Evolutionary conservation across 30 jellyfish, hydroid and myxozoan species (phyloP).

Genomic region (Turritopsis dohrnii): DNA sequence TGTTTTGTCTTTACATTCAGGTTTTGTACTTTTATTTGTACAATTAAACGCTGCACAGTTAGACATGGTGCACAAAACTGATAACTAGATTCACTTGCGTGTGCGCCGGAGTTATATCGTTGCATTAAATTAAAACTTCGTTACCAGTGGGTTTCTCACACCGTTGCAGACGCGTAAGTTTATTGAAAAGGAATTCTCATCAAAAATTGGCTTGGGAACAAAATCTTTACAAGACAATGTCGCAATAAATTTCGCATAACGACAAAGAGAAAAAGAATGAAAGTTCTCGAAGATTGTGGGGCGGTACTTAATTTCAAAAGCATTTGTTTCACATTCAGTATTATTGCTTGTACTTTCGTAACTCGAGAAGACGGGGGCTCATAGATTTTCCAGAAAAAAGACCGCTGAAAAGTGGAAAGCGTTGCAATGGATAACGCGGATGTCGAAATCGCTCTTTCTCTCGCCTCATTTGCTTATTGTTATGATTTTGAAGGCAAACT

Average conservation of each 20-base stretch:
- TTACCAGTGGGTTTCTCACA: background rate
- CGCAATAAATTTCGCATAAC: too few relatives aligned
- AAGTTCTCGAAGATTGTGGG: too few relatives aligned
- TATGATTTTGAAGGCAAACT: background rate
- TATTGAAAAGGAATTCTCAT: background rate
- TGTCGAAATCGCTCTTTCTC: background rate
- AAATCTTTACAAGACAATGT: background rate
- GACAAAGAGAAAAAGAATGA: too few relatives aligned
- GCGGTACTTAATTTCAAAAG: background rate
- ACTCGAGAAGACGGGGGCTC: background rate
- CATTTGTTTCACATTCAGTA: background rate
- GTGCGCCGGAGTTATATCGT: background rate
- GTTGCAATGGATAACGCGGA: background rate
- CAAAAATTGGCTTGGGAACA: background rate
- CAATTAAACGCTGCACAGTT: slow-evolving; percentile 11
- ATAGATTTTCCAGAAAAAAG: background rate
- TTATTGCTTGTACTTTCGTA: background rate
- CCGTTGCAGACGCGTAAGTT: background rate
- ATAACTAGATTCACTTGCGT: background rate
- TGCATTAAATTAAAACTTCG: background rate
- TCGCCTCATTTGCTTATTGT: background rate
- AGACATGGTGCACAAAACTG: slow-evolving; percentile 3
- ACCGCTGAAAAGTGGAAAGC: background rate
- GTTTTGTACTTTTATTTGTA: background rate
- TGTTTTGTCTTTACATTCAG: background rate